phyloP scores from a whole-genome alignment of 1,140 invertebrate species.

The Lordiphosa stackelbergi region DNA sequence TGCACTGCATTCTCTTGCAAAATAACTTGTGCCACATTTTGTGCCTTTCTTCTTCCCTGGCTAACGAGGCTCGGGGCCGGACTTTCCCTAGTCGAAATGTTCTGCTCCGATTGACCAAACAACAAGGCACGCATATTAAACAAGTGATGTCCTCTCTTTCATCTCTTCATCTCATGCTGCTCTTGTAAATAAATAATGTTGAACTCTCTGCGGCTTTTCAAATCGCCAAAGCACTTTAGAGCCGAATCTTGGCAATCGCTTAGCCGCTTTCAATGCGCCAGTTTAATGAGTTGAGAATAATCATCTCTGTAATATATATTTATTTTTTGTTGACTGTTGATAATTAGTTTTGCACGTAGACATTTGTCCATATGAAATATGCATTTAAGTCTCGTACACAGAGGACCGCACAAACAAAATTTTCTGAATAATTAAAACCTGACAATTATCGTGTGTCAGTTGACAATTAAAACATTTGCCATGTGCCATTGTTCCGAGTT shows the following conservation, averaged over 20 bases:
- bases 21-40: constrained; percentile 39
- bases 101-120: constrained; percentile 71
- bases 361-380: constrained; percentile 43
- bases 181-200: constrained; percentile 66
- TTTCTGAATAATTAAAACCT: constrained; percentile 57
- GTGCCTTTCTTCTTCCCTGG: constrained; percentile 28
- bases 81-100: constrained; percentile 39
- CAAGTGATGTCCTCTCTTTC: constrained; percentile 8
- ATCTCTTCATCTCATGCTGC: neutral
- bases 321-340: constrained; percentile 33
- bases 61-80: constrained; percentile 53
- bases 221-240: constrained; percentile 30
- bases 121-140: constrained; percentile 67
- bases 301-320: constrained; percentile 3
- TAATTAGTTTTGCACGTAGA: constrained; percentile 56
- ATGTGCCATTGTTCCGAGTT: constrained; percentile 28
- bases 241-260: constrained; percentile 2
- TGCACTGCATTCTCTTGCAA: neutral
- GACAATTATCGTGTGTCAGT: constrained; percentile 54
- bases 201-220: constrained; percentile 64
- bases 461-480: constrained; percentile 50
- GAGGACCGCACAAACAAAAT: constrained; percentile 37
- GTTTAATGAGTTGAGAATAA: constrained; percentile 4
- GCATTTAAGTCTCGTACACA: constrained; percentile 50
- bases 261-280: constrained; percentile 1